Conservation (phyloP, 2,888 invertebrate genomes). For the Drosophila phalerata region DNA sequence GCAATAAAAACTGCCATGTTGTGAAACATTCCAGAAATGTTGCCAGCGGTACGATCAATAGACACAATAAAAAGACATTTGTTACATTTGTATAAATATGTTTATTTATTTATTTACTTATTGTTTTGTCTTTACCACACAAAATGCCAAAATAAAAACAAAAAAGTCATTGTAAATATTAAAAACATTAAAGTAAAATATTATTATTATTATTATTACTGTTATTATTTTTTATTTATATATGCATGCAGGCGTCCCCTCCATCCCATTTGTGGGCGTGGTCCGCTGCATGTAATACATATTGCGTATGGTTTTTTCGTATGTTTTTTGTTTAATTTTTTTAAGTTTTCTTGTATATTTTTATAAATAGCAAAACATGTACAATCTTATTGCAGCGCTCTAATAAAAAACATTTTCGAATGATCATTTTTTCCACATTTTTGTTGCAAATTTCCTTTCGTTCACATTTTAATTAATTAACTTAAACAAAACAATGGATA, state of each 20-base stretch:
- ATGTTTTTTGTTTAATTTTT: conserved; percentile 31
- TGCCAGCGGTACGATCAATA: background rate
- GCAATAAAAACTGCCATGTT: background rate
- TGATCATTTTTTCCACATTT: conserved; percentile 29
- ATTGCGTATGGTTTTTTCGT: conserved; percentile 51
- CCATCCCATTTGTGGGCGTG: conserved; percentile 49
- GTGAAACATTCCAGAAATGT: background rate
- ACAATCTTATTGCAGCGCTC: conserved; percentile 82
- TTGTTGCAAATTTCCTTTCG: conserved; percentile 34
- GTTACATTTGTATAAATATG: conserved; percentile 77
- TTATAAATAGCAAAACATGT: conserved; percentile 80
- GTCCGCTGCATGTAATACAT: conserved; percentile 68
- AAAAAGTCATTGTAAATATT: conserved; percentile 56
- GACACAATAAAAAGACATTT: background rate
- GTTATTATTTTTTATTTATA: conserved; percentile 36
- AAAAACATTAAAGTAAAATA: conserved; percentile 62
- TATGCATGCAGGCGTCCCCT: conserved; percentile 50
- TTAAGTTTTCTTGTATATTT: conserved; percentile 26
- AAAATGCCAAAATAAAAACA: conserved; percentile 61
- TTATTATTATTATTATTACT: conserved; percentile 26
- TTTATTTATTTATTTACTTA: conserved; percentile 80
- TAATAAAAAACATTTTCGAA: conserved; percentile 54
- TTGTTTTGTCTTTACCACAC: conserved; percentile 70
- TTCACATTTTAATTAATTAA: conserved; percentile 61
- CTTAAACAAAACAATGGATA: conserved; percentile 80